phyloP scores from a whole-genome alignment of 2,113 vertebrate species.

The Phyllopteryx taeniolatus region DNA sequence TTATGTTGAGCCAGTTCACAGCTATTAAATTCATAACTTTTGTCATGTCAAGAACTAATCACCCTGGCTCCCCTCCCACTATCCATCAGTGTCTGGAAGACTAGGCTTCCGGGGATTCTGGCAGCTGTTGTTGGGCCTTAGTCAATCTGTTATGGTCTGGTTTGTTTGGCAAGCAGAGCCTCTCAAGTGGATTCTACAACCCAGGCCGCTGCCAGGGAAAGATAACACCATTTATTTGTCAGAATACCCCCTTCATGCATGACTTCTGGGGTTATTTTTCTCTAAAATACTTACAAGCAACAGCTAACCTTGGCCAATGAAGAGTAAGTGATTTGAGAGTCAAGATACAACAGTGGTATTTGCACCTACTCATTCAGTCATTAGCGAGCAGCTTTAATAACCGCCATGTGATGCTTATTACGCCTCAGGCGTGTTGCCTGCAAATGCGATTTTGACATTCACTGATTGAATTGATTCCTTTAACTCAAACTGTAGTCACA shows the following conservation, averaged over 20 bases:
- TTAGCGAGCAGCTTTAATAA: background rate
- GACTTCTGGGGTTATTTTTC: background rate
- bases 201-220: slow-evolving; percentile 39
- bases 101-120: slow-evolving; percentile 45
- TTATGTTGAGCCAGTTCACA: background rate
- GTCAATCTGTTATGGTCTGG: slow-evolving; percentile 54
- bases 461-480: background rate
- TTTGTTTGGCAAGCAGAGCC: slow-evolving; percentile 26
- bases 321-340: background rate
- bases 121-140: slow-evolving; percentile 63
- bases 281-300: slow-evolving; percentile 8
- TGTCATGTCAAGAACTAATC: slow-evolving; percentile 57
- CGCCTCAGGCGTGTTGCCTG: background rate
- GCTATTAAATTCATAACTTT: slow-evolving; percentile 29
- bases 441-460: background rate
- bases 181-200: slow-evolving; percentile 39
- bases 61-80: slow-evolving; percentile 58
- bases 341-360: background rate
- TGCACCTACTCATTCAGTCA: background rate
- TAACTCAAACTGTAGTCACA: background rate
- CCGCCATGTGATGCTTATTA: background rate
- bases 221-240: slow-evolving; percentile 62
- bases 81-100: slow-evolving; percentile 63
- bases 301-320: background rate
- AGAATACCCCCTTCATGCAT: background rate